These are phyloP conservation scores for Peromyscus maniculatus DNA, from an alignment of 2,113 vertebrate genomes.

Conservation along the genomic window DNA sequence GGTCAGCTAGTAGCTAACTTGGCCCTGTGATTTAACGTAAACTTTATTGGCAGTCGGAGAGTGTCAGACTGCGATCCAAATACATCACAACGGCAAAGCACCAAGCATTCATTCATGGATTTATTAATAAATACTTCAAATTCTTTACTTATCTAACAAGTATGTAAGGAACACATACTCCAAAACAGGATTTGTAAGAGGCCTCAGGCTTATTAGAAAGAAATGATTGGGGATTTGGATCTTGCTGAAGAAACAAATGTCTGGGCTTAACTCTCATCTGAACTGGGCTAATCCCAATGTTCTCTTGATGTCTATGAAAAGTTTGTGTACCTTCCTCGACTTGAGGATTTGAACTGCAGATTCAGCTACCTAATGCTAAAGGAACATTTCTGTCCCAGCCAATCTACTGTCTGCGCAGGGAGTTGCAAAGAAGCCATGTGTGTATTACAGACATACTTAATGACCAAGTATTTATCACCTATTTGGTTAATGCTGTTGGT, in stretches of 20 bases:
- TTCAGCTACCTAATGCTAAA: neutral
- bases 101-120: neutral
- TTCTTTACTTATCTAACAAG: neutral
- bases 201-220: neutral
- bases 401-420: neutral
- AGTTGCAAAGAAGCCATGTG: neutral
- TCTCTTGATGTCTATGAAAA: neutral
- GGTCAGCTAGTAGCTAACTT: neutral
- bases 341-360: neutral
- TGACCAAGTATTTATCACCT: constrained; percentile 61
- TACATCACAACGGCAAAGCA: neutral
- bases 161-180: neutral
- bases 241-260: neutral
- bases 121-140: neutral
- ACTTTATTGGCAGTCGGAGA: neutral
- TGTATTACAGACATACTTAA: constrained; percentile 37
- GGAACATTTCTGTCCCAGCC: neutral
- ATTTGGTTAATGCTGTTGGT: constrained; percentile 74
- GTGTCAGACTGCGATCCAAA: neutral
- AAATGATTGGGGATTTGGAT: neutral
- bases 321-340: neutral
- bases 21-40: neutral
- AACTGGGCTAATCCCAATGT: neutral
- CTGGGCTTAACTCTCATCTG: neutral
- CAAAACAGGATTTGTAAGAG: neutral